A percentile compares a stretch with the other conserved stretches of the same genome.
Evolutionary conservation across 1,140 invertebrate genomes (phyloP).

Genomic region (Goniozus legneri): DNA sequence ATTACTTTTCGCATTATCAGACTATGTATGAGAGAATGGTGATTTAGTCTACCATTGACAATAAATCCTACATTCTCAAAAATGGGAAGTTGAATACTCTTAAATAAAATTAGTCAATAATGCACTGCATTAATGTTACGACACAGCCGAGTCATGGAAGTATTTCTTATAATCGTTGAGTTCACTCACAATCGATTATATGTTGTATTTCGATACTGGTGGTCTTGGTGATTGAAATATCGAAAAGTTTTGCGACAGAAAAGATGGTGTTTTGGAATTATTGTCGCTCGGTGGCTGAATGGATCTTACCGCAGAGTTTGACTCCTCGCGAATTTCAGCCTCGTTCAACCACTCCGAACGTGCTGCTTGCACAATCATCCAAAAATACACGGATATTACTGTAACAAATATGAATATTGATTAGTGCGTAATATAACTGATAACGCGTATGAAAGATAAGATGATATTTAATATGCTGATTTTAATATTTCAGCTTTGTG

Average conservation of each 20-base stretch:
- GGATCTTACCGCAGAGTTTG: neutral
- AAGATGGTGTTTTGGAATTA: conserved; percentile 43
- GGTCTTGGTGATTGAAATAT: conserved; percentile 23
- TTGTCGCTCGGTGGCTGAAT: conserved; percentile 15
- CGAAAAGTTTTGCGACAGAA: conserved; percentile 31
- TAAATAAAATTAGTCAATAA: too few species aligned
- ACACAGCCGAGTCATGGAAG: neutral
- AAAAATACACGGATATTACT: conserved; percentile 43
- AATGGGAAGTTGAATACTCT: too few species aligned
- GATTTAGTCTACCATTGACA: too few species aligned
- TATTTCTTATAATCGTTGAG: neutral
- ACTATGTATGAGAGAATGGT: too few species aligned
- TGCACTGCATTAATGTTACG: neutral
- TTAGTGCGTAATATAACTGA: too few species aligned
- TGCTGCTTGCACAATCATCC: conserved; percentile 39
- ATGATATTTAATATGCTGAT: too few species aligned
- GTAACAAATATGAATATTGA: conserved; percentile 29
- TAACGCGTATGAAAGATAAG: too few species aligned
- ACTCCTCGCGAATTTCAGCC: neutral
- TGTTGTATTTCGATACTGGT: conserved; percentile 11
- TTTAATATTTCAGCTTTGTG: too few species aligned
- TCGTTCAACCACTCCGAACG: conserved; percentile 28
- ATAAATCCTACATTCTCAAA: too few species aligned
- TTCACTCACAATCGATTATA: conserved; percentile 5
- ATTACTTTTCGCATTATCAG: too few species aligned